Conservation (phyloP, 2,113 vertebrate species). For the Danio rerio region GRCz12tu NC_133189.1:2433001-2433500, state of each 20-base stretch:
- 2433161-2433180: slow-evolving; percentile 38
- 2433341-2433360: slow-evolving; percentile 81
- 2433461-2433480: not conserved
- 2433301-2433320: slow-evolving; percentile 65
- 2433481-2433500: not conserved
- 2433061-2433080: too few relatives aligned
- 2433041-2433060: too few relatives aligned
- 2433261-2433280: slow-evolving; percentile 50
- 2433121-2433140: not conserved
- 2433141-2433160: not conserved
- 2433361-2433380: slow-evolving; percentile 72
- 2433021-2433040: too few relatives aligned
- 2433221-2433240: slow-evolving; percentile 9
- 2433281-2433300: slow-evolving; percentile 61
- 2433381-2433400: slow-evolving; percentile 39
- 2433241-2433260: slow-evolving; percentile 2
- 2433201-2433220: not conserved
- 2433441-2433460: not conserved
- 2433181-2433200: slow-evolving; percentile 16
- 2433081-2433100: slow-evolving; percentile 1
- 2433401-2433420: slow-evolving; percentile 48
- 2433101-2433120: not conserved
- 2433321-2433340: slow-evolving; percentile 77
- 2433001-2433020: too few relatives aligned
- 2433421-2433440: slow-evolving; percentile 39